Percentiles rank a stretch among this genome's conserved stretches.
Evolutionary conservation across 2,888 invertebrate genomes (phyloP).

Genomic region (Neria commutata): DNA sequence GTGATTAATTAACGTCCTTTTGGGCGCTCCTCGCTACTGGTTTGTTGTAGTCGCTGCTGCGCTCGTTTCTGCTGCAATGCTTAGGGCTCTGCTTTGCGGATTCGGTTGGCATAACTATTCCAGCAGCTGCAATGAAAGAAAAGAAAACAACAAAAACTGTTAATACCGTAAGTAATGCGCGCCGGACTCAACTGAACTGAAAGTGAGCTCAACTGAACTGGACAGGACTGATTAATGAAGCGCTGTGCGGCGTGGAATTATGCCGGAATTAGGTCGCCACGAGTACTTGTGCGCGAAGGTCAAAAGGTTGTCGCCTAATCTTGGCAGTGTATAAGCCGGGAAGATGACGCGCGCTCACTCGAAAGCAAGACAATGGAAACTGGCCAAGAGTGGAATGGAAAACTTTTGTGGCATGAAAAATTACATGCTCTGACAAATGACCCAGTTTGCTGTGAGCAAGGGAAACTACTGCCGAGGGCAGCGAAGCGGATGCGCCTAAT

Average conservation of each 20-base stretch:
- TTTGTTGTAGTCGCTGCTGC: conserved; percentile 6
- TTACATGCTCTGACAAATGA: conserved; percentile 2
- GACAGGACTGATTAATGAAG: conserved; percentile 20
- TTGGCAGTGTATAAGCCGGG: not conserved
- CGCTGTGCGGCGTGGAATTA: not conserved
- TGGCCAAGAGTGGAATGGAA: too few species aligned
- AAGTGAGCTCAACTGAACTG: conserved; percentile 22
- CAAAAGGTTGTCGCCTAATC: not conserved
- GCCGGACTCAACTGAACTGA: conserved; percentile 19
- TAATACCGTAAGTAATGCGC: too few species aligned
- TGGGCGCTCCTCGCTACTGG: conserved; percentile 32
- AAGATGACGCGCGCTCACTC: too few species aligned
- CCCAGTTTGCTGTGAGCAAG: not conserved
- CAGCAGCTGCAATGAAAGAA: conserved; percentile 44
- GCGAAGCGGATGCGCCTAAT: too few species aligned
- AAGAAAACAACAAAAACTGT: conserved; percentile 16
- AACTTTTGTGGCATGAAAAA: not conserved
- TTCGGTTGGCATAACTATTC: conserved; percentile 49
- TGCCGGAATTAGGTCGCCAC: not conserved
- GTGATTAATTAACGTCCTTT: conserved; percentile 50
- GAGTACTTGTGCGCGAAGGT: not conserved
- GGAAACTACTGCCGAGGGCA: too few species aligned
- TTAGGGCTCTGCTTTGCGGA: conserved; percentile 27
- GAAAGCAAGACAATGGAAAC: too few species aligned
- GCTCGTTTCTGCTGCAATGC: conserved; percentile 17